phyloP scores from a whole-genome alignment of 2,888 invertebrate genomes.

The Drosophila subsilvestris region DNA sequence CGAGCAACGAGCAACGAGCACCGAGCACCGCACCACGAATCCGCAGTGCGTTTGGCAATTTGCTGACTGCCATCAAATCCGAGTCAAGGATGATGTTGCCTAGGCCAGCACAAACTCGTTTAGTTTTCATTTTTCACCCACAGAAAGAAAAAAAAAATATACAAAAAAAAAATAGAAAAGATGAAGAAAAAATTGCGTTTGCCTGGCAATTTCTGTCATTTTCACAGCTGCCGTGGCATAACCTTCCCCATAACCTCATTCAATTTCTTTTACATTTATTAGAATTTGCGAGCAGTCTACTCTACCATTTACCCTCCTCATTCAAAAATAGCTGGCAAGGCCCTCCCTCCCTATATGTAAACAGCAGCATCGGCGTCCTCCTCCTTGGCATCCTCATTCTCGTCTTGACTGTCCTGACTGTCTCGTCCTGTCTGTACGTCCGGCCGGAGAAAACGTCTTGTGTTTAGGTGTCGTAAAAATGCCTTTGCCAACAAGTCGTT shows the following conservation, averaged over 20 bases:
- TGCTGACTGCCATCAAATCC: constrained; percentile 67
- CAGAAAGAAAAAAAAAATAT: constrained; percentile 5
- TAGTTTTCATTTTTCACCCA: constrained; percentile 72
- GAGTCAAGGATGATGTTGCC: constrained; percentile 45
- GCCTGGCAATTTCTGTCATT: constrained; percentile 68
- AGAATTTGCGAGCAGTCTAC: constrained; percentile 66
- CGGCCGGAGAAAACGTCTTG: constrained; percentile 21
- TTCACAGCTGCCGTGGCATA: constrained; percentile 73
- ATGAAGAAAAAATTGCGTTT: constrained; percentile 60
- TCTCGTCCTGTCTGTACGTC: constrained; percentile 14
- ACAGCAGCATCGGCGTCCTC: constrained; percentile 34
- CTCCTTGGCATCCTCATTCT: constrained; percentile 42
- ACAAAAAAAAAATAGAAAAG: not conserved
- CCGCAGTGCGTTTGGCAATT: constrained; percentile 73
- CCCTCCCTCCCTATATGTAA: constrained; percentile 57
- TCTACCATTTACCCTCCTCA: constrained; percentile 2
- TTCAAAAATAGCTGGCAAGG: constrained; percentile 54
- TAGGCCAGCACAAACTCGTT: constrained; percentile 68
- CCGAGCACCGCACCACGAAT: constrained; percentile 23
- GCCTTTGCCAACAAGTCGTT: constrained; percentile 58
- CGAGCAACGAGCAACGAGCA: not conserved
- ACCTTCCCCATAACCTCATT: constrained; percentile 64
- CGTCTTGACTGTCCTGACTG: constrained; percentile 9
- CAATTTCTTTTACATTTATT: constrained; percentile 77
- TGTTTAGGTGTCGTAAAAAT: constrained; percentile 69